Conservation (phyloP, 2,113 vertebrate genomes). For the Grammomys dolichurus region DNA sequence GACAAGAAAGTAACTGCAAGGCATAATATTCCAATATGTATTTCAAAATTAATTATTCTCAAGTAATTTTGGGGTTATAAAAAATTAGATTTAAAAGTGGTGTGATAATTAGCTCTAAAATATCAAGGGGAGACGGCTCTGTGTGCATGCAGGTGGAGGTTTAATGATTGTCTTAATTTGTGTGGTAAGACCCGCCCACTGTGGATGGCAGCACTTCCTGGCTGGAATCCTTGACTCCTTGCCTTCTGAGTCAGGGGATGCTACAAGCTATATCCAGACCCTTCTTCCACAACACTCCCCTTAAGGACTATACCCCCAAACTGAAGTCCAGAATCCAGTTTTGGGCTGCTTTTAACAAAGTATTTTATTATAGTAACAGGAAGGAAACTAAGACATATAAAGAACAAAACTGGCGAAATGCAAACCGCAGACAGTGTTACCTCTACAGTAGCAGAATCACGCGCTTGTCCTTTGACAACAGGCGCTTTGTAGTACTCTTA, state of each 20-base stretch:
- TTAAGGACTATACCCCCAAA: not conserved
- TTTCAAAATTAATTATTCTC: conserved; percentile 47
- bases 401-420: conserved; percentile 39
- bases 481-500: not conserved
- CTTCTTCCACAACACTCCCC: no score
- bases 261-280: no score
- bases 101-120: not conserved
- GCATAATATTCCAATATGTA: not conserved
- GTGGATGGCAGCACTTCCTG: not conserved
- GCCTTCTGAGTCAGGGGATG: not conserved
- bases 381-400: not conserved
- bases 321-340: no score
- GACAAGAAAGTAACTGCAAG: not conserved
- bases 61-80: conserved; percentile 23
- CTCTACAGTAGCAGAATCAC: not conserved
- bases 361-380: not conserved
- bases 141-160: not conserved
- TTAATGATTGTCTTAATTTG: not conserved
- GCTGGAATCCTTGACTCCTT: not conserved
- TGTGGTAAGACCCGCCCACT: not conserved
- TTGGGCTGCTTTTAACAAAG: not conserved
- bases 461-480: conserved; percentile 23
- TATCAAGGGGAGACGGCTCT: not conserved
- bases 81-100: not conserved
- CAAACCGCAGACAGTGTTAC: not conserved